Base-by-base conservation (phyloP, 2,113 vertebrate species). In the Microcebus ravelobensis region DNA sequence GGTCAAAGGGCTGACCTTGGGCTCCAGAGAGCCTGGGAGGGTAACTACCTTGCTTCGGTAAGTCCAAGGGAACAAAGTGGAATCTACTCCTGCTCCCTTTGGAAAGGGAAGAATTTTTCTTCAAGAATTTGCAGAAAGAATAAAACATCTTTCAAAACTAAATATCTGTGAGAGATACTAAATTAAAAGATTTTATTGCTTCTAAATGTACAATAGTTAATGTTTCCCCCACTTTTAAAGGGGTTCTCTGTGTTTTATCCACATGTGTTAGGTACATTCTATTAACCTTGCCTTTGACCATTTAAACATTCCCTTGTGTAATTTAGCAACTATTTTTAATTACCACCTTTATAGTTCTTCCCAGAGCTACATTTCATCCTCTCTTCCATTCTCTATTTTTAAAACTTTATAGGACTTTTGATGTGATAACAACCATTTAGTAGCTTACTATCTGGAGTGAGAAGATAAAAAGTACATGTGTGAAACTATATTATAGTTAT, bases 11-110 rank as follows among this genome's bases (percentile, higher is more conserved):
- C 98, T 14, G 99, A 99, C 97, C 97, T 99, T 39, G 99, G 99
- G 4, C 98, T 99, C 0, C 99, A 99, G 82, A 99, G 99, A 96
- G 98, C 98, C 57, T 99, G 99, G 99, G 99, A 99, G 90, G 99
- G 99, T 63, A 99, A 99, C 97, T 99, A 99, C 98, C 98, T 99
- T 97, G 99, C 98, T 0, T 98, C 98, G 48, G 99, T 99, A 98
- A 98, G 98, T 98, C 29, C 14, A 5, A 63, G 13, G 91, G 39
- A 55, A 36, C 7, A 61, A 52, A n/a, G 8, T 42, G 3, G 0
- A 68, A 34, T 20, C 55, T 65, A 25, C 21, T n/a, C 6, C 45
- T 52, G 8, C 31, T 92, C 39, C 42, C 36, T 2, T 2, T 45
- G n/a, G 73, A 89, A 39, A 84, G 31, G 50, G 14, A 55, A 91